Evolutionary conservation across 2,113 vertebrate genomes (phyloP).

Genomic region (Amphilophus citrinellus): DNA sequence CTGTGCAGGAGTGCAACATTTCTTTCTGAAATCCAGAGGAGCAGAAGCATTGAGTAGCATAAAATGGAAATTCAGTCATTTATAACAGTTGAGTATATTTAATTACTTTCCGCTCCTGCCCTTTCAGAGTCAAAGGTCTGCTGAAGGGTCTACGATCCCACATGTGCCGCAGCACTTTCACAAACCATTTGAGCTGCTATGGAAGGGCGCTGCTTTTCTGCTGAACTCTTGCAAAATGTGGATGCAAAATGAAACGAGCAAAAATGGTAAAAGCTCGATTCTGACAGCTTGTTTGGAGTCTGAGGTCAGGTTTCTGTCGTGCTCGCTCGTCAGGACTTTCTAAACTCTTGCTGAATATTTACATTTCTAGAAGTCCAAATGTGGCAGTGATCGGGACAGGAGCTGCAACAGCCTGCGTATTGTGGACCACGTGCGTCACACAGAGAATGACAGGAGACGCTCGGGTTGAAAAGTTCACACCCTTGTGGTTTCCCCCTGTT

Average conservation of each 20-base stretch:
- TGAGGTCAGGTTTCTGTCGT: slow-evolving; percentile 10
- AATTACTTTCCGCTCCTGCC: not conserved
- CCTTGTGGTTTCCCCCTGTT: not conserved
- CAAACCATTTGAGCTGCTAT: not conserved
- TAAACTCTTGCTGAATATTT: slow-evolving; percentile 40
- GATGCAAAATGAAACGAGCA: not conserved
- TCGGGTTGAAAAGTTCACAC: slow-evolving; percentile 68
- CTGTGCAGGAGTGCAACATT: no score
- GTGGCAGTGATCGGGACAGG: not conserved
- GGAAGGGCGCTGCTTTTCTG: not conserved
- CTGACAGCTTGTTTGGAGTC: slow-evolving; percentile 34
- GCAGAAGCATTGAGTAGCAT: not conserved
- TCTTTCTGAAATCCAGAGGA: not conserved
- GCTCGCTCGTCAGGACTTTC: slow-evolving; percentile 5
- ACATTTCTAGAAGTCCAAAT: slow-evolving; percentile 26
- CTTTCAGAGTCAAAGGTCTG: not conserved
- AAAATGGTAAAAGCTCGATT: not conserved
- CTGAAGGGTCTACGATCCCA: not conserved
- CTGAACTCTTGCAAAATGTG: not conserved
- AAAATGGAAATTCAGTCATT: not conserved
- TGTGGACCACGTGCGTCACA: not conserved
- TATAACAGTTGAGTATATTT: not conserved
- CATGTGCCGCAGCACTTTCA: not conserved
- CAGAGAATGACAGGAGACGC: not conserved
- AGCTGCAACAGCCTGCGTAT: not conserved